A percentile compares a stretch with the other conserved stretches of the same genome.
These are phyloP conservation scores for Drosophila nasuta DNA, from an alignment of 1,140 invertebrate genomes.

Conservation along the genomic window DNA sequence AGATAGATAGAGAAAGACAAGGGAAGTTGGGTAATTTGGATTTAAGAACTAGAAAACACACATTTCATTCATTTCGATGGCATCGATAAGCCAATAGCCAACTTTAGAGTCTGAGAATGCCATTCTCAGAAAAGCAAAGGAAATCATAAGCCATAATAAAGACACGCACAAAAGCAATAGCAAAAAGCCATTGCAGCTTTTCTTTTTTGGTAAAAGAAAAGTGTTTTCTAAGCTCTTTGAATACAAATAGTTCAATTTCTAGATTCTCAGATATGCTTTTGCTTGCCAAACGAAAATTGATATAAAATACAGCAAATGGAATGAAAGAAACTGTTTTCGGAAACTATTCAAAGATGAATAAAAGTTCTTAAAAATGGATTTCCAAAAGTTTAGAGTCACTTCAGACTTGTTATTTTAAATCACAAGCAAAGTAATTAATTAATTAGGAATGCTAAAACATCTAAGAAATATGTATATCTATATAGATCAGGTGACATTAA, in stretches of 20 bases:
- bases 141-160: constrained; percentile 16
- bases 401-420: no score
- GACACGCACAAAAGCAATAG: constrained; percentile 7
- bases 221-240: constrained; percentile 8
- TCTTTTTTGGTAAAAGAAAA: neutral
- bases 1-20: no score
- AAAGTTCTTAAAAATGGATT: no score
- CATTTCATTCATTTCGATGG: constrained; percentile 1
- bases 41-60: constrained; percentile 3
- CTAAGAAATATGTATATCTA: no score
- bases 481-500: neutral
- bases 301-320: neutral
- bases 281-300: neutral
- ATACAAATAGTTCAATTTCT: neutral
- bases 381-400: no score
- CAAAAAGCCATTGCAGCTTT: neutral
- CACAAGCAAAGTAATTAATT: no score
- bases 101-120: neutral
- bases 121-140: constrained; percentile 4
- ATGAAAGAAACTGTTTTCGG: neutral
- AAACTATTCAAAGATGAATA: no score
- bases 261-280: neutral
- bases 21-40: constrained; percentile 4
- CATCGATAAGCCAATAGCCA: constrained; percentile 5
- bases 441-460: no score